Percentiles rank a stretch among this genome's conserved stretches.
phyloP scores from a whole-genome alignment of 2,888 invertebrate species.

The Caenorhabditis auriculariae region DNA sequence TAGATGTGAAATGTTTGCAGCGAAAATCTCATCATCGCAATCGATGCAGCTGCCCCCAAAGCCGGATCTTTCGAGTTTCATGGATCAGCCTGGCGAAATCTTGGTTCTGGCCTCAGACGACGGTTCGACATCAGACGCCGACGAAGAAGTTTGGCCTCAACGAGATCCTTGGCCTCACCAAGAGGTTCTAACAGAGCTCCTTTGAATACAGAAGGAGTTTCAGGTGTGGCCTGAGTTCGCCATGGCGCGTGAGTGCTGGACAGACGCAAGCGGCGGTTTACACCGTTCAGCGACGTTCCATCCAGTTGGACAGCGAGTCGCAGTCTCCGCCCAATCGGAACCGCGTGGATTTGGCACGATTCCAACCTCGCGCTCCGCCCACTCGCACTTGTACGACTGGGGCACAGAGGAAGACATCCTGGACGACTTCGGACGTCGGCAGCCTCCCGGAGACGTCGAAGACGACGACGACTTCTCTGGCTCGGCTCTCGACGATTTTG shows the following conservation, averaged over 20 bases:
- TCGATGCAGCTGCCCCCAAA: constrained; percentile 32
- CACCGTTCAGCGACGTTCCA: constrained; percentile 32
- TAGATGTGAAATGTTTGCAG: constrained; percentile 5
- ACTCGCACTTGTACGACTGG: constrained; percentile 22
- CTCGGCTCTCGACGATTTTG: constrained; percentile 27
- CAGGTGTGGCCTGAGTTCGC: constrained; percentile 38
- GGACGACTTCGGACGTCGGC: background rate
- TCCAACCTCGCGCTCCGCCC: constrained; percentile 28
- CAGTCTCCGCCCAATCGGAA: constrained; percentile 3
- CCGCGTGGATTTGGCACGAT: constrained; percentile 5
- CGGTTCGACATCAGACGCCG: constrained; percentile 12
- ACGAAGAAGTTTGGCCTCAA: constrained; percentile 21
- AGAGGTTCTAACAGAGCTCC: constrained; percentile 3
- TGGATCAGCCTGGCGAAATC: too few relatives aligned
- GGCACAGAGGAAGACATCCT: constrained; percentile 11
- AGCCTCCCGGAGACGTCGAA: background rate
- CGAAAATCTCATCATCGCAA: constrained; percentile 18
- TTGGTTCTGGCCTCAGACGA: too few relatives aligned
- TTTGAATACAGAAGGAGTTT: background rate
- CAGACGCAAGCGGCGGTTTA: constrained; percentile 12
- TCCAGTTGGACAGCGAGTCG: constrained; percentile 14
- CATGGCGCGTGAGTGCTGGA: constrained; percentile 23
- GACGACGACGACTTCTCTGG: constrained; percentile 7
- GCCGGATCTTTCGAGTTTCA: constrained; percentile 28
- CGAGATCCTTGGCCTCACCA: constrained; percentile 17